Evolutionary conservation across 2,113 vertebrate genomes (phyloP).

Genomic region (Anhinga anhinga): DNA sequence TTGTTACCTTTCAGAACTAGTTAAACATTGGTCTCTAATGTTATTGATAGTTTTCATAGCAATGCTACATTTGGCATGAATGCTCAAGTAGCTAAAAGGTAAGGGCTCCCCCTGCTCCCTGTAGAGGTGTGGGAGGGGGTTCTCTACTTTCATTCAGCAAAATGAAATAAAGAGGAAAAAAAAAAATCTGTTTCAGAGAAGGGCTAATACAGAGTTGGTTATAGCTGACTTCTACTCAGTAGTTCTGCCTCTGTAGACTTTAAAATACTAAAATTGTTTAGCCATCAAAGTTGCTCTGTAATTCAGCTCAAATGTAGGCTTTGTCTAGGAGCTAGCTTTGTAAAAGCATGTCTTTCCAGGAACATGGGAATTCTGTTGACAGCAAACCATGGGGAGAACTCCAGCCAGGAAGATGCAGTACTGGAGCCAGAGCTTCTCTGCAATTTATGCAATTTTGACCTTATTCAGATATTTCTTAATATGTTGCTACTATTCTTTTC

Average conservation of each 20-base stretch:
- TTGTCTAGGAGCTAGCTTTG: background rate
- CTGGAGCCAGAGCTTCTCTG: background rate
- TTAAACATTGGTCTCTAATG: background rate
- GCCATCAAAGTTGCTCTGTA: background rate
- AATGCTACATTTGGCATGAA: background rate
- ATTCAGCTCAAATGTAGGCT: background rate
- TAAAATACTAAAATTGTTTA: background rate
- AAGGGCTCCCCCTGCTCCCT: background rate
- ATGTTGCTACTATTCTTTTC: background rate
- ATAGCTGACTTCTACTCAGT: background rate
- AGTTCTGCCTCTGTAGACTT: background rate
- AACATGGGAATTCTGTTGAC: background rate
- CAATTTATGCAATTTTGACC: background rate
- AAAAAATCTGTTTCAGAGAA: background rate
- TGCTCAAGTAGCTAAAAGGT: background rate
- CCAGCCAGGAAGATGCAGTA: background rate
- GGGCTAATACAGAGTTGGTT: background rate
- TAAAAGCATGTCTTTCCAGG: background rate
- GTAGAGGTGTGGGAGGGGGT: fast-evolving
- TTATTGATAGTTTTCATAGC: background rate
- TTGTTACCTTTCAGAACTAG: background rate
- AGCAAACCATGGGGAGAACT: background rate
- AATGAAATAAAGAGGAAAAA: background rate
- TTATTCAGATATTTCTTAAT: background rate
- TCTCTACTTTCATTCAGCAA: background rate